A percentile compares a stretch with the other conserved stretches of the same genome.
phyloP scores from a whole-genome alignment of 1,140 invertebrate genomes.

The Zaprionus kolodkinae region DNA sequence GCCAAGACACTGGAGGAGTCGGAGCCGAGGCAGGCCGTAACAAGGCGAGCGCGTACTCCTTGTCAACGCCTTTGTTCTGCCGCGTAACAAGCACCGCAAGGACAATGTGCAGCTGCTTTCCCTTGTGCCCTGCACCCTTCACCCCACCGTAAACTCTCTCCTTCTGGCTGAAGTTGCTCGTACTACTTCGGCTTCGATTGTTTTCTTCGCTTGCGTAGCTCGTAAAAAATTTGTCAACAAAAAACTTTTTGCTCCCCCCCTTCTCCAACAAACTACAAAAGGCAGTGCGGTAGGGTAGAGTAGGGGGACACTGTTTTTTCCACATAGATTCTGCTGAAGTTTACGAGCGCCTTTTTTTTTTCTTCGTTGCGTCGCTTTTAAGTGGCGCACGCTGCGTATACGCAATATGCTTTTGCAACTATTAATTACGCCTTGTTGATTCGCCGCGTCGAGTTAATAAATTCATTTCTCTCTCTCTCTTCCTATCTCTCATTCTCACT shows the following conservation, averaged over 20 bases:
- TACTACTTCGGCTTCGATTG: constrained; percentile 20
- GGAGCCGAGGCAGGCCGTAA: constrained; percentile 15
- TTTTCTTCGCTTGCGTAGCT: constrained; percentile 45
- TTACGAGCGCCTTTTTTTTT: constrained; percentile 12
- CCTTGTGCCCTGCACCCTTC: no score
- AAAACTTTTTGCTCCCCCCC: constrained; percentile 17
- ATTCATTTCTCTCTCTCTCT: constrained; percentile 46
- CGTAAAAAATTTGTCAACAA: constrained; percentile 73
- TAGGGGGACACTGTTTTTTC: neutral
- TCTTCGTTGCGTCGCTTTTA: constrained; percentile 49
- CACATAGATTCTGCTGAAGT: constrained; percentile 12
- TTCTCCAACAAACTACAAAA: constrained; percentile 36
- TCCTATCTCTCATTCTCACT: neutral
- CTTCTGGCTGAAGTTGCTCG: neutral
- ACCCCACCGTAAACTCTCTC: no score
- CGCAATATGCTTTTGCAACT: constrained; percentile 57
- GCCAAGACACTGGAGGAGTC: neutral
- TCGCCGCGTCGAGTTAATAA: constrained; percentile 44
- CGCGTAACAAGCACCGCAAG: constrained; percentile 61
- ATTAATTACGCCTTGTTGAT: constrained; percentile 74
- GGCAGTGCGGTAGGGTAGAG: neutral
- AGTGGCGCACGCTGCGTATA: constrained; percentile 65
- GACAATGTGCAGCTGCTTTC: constrained; percentile 12
- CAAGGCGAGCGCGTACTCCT: constrained; percentile 38
- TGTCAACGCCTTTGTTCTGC: constrained; percentile 54